Evolutionary conservation across 2,113 vertebrate genomes (phyloP), one percentile per base, ranked within the genome.

Genomic region (Myotis brandtii): DNA sequence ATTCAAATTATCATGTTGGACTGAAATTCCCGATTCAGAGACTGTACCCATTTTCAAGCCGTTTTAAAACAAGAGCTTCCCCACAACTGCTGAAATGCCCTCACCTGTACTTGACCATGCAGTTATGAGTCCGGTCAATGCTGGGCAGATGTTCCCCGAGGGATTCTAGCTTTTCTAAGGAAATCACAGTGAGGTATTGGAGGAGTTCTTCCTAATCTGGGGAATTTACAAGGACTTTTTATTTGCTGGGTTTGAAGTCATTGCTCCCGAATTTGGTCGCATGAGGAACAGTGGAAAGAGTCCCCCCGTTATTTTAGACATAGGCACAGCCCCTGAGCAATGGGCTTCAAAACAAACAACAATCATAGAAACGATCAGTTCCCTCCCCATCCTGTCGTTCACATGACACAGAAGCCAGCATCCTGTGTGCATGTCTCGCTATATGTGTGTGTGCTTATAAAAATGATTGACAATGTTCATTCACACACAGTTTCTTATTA

Each of bases 341-440:
- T 46, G 81, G 54, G 56, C 70, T 66, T 93, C 54, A 89, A 96
- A 92, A 62, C n/a, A 83, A 75, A 25, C 37, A 27, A 52, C 37
- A 27, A 48, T 20, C 54, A 3, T 52, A 3, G 67, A 59, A 50
- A 54, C 54, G 50, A 27, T 67, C 64, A 72, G 32, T 25, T 3
- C 25, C n/a, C 21, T 40, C 23, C 14, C 6, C 32, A n/a, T 46
- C 37, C 67, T 18, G 37, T 66, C 64, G 72, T 40, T 23, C 30
- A 25, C n/a, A 2, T 72, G 40, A 18, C 32, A 12, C n/a, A 72
- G 69, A 25, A 27, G 37, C n/a, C 5, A 18, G 50, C 46, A 11
- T 21, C 5, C 72, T 43, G 10, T 46, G 21, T 14, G 3, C 32
- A 3, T 40, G 18, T 52, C 16, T 82, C 21, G 48, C 66, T 48